Conservation (phyloP, 2,113 vertebrate genomes). For the Myocastor coypus region DNA sequence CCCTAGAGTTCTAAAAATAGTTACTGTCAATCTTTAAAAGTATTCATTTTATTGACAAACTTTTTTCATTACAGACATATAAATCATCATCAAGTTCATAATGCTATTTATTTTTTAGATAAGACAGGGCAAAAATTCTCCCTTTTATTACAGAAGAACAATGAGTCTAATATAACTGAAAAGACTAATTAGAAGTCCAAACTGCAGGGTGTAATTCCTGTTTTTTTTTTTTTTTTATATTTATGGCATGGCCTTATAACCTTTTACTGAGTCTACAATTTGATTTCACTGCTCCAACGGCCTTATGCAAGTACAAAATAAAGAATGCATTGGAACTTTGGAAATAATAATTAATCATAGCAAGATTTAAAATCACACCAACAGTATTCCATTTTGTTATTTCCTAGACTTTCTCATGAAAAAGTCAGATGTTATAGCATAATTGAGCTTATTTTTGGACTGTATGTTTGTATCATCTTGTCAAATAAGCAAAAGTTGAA, state of each 20-base stretch:
- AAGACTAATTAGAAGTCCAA: constrained; percentile 46
- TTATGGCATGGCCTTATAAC: constrained; percentile 36
- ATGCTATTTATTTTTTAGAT: constrained; percentile 65
- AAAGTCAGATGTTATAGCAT: constrained; percentile 42
- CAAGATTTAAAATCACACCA: constrained; percentile 46
- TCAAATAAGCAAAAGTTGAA: constrained; percentile 37
- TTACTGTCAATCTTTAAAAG: background rate
- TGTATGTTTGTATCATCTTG: constrained; percentile 51
- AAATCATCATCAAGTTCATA: constrained; percentile 66
- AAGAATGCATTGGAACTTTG: background rate
- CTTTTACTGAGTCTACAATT: constrained; percentile 14
- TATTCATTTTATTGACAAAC: constrained; percentile 8
- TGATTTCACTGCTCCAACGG: background rate
- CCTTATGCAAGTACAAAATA: constrained; percentile 46
- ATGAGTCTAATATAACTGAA: constrained; percentile 54
- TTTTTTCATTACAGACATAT: background rate
- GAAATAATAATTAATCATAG: constrained; percentile 51
- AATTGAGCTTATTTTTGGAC: constrained; percentile 43
- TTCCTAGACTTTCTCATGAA: constrained; percentile 36
- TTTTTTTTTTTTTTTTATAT: constrained; percentile 60
- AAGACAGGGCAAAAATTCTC: background rate
- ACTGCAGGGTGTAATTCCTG: background rate
- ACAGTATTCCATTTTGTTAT: background rate
- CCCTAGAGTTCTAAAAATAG: background rate
- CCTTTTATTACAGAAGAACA: background rate